Conservation (phyloP, 1,140 invertebrate genomes). For the Drosophila bipectinata region DNA sequence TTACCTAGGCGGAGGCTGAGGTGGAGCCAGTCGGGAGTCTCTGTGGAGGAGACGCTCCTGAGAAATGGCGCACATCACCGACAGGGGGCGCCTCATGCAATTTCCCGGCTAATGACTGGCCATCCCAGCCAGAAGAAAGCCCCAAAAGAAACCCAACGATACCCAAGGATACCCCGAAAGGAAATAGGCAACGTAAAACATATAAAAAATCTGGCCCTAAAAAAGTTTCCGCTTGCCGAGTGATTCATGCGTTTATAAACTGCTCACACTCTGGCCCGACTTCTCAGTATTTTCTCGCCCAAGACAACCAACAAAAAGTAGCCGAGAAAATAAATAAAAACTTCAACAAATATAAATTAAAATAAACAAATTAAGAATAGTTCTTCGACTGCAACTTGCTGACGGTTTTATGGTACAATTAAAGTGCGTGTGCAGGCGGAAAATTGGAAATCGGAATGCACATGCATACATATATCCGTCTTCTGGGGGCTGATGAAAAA, state of each 20-base stretch:
- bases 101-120: slow-evolving; percentile 59
- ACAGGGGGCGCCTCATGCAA: slow-evolving; percentile 43
- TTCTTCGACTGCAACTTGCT: slow-evolving; percentile 41
- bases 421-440: slow-evolving; percentile 35
- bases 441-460: slow-evolving; percentile 60
- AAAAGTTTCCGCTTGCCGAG: slow-evolving; percentile 55
- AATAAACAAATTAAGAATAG: slow-evolving; percentile 76
- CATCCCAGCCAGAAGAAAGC: slow-evolving; percentile 36
- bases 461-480: slow-evolving; percentile 48
- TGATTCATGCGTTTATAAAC: slow-evolving; percentile 77
- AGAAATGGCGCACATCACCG: slow-evolving; percentile 61
- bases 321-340: slow-evolving; percentile 68
- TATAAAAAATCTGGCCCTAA: slow-evolving; percentile 17
- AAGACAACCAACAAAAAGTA: slow-evolving; percentile 13
- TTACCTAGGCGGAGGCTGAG: slow-evolving; percentile 58
- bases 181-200: neutral
- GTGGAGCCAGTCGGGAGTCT: slow-evolving; percentile 1
- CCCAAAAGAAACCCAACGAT: slow-evolving; percentile 12
- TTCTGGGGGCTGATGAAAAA: slow-evolving; percentile 62
- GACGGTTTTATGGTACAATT: slow-evolving; percentile 78
- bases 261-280: slow-evolving; percentile 4
- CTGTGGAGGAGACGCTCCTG: slow-evolving; percentile 13
- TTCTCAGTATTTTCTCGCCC: slow-evolving; percentile 18
- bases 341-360: slow-evolving; percentile 80
- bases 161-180: slow-evolving; percentile 13